Base-by-base conservation (phyloP, 2,797 vertebrate species). In the Rhadinocentrus ornatus region DNA sequence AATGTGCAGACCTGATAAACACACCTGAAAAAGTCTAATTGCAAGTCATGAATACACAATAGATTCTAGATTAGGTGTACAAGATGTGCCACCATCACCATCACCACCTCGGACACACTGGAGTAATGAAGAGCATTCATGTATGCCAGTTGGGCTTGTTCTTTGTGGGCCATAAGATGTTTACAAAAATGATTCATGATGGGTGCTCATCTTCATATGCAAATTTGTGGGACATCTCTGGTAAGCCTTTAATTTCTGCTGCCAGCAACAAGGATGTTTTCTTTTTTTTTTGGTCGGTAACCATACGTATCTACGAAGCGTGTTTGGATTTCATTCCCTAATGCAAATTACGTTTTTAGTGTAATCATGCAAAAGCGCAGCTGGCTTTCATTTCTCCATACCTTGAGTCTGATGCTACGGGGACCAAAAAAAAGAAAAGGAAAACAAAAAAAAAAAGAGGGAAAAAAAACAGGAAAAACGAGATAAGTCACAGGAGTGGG, bases 331-430 rank as follows among this genome's bases (percentile, higher is more conserved):
- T 80, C 75, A 77, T 87, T 89, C 84, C 87, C 76, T 50, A 71
- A 92, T 93, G 91, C 91, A 93, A 92, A 95, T 93, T 4, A 84
- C 88, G 83, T 91, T 92, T 92, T 84, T 39, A 41, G 80, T 89
- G 87, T 90, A 86, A 91, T 90, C 90, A 90, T 92, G 92, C 90
- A 93, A 94, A 93, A 80, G 80, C 73, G 35, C 92, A 93, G 87
- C 89, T 93, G 92, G 85, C 84, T 88, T 77, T 63, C 78, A 79
- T 90, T 86, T 84, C 70, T 84, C 77, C 71, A 34, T 31, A 32
- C 80, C 71, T 81, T 24, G 2, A 79, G 66, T 80, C 73, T 69
- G 68, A 31, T 44, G 22, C n/a, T n/a, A n/a, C n/a, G n/a, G n/a
- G n/a, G n/a, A n/a, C n/a, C n/a, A n/a, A n/a, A n/a, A n/a, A n/a